Conservation (phyloP, 2,113 vertebrate species). For the Gnathonemus echidnorhynchus region DNA sequence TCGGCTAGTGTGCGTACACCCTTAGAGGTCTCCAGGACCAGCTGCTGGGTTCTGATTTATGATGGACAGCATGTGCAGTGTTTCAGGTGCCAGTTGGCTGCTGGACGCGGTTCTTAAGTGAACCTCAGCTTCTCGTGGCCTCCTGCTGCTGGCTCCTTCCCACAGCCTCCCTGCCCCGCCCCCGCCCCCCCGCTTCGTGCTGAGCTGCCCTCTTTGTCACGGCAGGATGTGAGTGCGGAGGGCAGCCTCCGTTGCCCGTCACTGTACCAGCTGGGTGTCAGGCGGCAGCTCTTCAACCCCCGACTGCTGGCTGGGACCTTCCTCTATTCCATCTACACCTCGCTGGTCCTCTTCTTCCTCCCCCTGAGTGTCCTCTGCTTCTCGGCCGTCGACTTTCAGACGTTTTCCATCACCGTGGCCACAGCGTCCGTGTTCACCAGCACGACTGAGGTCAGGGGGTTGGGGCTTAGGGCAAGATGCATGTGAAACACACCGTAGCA, state of each 20-base stretch:
- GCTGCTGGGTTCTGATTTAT: not conserved
- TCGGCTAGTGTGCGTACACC: not conserved
- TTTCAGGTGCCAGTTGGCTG: not conserved
- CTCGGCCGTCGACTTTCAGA: constrained; percentile 66
- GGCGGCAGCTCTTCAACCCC: constrained; percentile 68
- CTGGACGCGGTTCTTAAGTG: not conserved
- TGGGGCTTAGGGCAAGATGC: not conserved
- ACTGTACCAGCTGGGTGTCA: constrained; percentile 68
- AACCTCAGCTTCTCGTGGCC: not conserved
- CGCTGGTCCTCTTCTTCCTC: constrained; percentile 71
- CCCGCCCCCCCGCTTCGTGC: not conserved
- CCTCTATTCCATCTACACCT: constrained; percentile 64
- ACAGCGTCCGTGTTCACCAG: constrained; percentile 61
- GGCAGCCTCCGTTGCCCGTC: constrained; percentile 67
- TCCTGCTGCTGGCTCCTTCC: not conserved
- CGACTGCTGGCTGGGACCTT: constrained; percentile 52
- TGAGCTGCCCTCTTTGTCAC: not conserved
- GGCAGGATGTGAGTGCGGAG: constrained; percentile 72
- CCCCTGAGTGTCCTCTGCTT: constrained; percentile 57
- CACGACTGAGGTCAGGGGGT: constrained; percentile 67
- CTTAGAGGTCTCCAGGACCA: not conserved
- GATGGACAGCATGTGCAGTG: not conserved
- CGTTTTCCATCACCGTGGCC: constrained; percentile 65
- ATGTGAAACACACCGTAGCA: not conserved
- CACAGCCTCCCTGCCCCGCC: not conserved